phyloP scores from a whole-genome alignment of 1,140 invertebrate species.

The Drosophila punjabiensis region DNA sequence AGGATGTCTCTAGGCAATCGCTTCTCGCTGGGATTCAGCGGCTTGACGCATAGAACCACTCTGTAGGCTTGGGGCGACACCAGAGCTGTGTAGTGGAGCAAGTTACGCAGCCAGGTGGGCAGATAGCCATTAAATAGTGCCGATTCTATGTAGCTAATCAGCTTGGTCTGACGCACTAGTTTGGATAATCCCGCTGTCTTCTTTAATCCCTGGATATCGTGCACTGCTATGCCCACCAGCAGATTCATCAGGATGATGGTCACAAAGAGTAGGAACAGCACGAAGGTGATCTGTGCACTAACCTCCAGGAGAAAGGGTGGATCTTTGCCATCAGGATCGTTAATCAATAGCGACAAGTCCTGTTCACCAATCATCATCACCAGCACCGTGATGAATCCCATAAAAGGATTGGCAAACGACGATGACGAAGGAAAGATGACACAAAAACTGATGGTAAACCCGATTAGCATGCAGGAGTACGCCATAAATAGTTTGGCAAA shows the following conservation, averaged over 20 bases:
- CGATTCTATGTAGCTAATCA: constrained; percentile 91
- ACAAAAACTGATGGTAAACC: constrained; percentile 94
- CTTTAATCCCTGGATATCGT: constrained; percentile 92
- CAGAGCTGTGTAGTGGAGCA: constrained; percentile 90
- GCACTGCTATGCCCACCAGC: constrained; percentile 92
- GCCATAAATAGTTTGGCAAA: constrained; percentile 93
- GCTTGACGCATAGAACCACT: constrained; percentile 92
- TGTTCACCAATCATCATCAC: constrained; percentile 96
- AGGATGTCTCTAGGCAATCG: constrained; percentile 91
- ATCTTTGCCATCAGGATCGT: constrained; percentile 88
- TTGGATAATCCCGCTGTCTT: constrained; percentile 92
- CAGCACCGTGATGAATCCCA: constrained; percentile 92
- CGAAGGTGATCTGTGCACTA: constrained; percentile 91
- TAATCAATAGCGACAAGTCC: constrained; percentile 89
- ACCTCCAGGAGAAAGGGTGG: constrained; percentile 88
- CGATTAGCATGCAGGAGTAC: constrained; percentile 93
- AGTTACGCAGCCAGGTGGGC: constrained; percentile 89
- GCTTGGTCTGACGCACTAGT: constrained; percentile 91
- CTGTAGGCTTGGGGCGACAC: constrained; percentile 91
- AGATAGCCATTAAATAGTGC: constrained; percentile 90
- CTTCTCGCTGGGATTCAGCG: constrained; percentile 92
- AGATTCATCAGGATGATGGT: constrained; percentile 94
- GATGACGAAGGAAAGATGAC: constrained; percentile 93
- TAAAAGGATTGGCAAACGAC: constrained; percentile 92
- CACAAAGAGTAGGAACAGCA: constrained; percentile 91